Evolutionary conservation across 2,888 invertebrate genomes (phyloP), one percentile per base, ranked within the genome.

Genomic region (Pheosia gnoma): DNA sequence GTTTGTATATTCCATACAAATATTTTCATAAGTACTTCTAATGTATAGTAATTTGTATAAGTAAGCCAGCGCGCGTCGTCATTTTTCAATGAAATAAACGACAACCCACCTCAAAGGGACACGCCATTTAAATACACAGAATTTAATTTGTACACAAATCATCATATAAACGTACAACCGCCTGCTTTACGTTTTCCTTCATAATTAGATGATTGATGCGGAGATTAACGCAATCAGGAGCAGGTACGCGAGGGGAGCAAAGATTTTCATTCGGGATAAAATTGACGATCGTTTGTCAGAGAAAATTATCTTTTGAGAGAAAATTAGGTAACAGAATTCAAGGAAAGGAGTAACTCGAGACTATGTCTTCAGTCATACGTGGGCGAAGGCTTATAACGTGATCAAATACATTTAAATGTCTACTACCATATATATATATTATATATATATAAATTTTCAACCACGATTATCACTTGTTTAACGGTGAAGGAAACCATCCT

Each of bases 151-250:
- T 71, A 62, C 62, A 58, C 60, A 62, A 56, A 62, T 59, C 25
- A 25, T 25, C 25, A 25, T 39, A 62, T 58, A 52, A 6, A 8
- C 36, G 36, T 45, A 57, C 38, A 55, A 58, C 11, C 49, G 52
- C 45, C 11, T 55, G 41, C 38, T 66, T 43, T 62, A 62, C 65
- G 65, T 68, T 68, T 69, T 62, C 68, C 67, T 65, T 78, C 75
- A 75, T 83, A 80, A 83, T 83, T 79, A 79, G 61, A 74, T 75
- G 82, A 84, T 83, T 80, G 79, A 84, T 85, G 80, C 70, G 65
- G 70, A 77, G 81, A 80, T 79, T 82, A 84, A 82, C 77, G 71
- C 78, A 80, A 81, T 84, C 81, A 83, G 72, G 76, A 66, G 61
- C 72, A 51, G 9, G 63, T 37, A 41, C 71, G 61, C 58, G 70